phyloP scores from a whole-genome alignment of 37 sponge, comb jelly and placozoan genomes.

The Chondrilla cf. caribensis region DNA sequence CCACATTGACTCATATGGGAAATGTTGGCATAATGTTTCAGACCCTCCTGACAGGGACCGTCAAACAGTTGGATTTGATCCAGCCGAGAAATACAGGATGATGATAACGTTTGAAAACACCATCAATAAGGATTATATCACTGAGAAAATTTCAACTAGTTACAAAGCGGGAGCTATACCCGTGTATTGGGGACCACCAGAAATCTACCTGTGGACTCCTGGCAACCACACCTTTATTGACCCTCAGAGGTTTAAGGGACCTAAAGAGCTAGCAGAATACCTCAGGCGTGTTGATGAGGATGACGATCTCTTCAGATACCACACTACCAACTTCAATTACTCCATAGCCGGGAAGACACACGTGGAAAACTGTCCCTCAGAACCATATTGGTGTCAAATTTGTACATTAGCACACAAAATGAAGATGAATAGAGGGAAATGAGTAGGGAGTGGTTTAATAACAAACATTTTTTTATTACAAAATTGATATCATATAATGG shows the following conservation, averaged over 20 bases:
- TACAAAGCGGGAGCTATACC: conserved; percentile 3
- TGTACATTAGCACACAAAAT: neutral
- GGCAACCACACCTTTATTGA: conserved; percentile 7
- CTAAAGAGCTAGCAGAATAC: neutral
- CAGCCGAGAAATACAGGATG: neutral
- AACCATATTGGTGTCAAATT: neutral
- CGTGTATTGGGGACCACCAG: conserved; percentile 4
- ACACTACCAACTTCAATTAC: neutral
- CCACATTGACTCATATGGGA: conserved; percentile 1
- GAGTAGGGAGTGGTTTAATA: too few species aligned
- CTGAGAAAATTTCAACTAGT: neutral
- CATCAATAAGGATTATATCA: neutral
- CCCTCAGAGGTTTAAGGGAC: neutral
- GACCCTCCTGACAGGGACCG: neutral
- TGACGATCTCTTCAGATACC: neutral
- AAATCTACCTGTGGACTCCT: neutral
- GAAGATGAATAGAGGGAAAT: too few species aligned
- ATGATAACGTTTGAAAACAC: conserved; percentile 1
- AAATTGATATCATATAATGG: too few species aligned
- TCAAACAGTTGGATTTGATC: neutral
- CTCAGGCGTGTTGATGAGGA: neutral
- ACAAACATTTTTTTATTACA: too few species aligned
- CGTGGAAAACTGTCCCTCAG: neutral
- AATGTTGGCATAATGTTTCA: neutral
- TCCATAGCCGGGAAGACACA: neutral